phyloP scores from a whole-genome alignment of 1,140 invertebrate genomes.

The Trinorchestia longiramus region DNA sequence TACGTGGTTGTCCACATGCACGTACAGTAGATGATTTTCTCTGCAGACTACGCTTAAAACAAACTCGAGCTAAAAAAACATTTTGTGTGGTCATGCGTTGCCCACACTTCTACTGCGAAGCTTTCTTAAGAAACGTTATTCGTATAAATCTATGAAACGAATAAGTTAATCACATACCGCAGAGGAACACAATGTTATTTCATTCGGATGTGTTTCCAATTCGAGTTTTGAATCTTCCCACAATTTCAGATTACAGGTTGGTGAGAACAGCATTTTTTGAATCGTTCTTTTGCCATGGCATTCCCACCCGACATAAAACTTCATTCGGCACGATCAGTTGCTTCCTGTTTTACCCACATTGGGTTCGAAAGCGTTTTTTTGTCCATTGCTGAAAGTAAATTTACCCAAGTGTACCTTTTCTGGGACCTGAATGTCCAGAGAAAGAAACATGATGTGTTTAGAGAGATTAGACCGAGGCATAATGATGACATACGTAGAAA shows the following conservation, averaged over 20 bases:
- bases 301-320: background rate
- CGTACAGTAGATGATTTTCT: no score
- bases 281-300: background rate
- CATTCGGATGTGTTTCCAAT: no score
- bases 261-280: background rate
- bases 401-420: background rate
- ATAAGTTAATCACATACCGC: no score
- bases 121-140: no score
- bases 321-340: background rate
- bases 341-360: background rate
- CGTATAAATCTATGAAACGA: no score
- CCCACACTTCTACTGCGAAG: no score
- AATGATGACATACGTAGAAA: background rate
- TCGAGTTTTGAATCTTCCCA: background rate
- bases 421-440: background rate
- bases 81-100: no score
- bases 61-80: no score
- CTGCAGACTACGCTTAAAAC: no score
- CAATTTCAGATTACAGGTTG: background rate
- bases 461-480: background rate
- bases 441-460: background rate
- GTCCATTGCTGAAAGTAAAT: background rate
- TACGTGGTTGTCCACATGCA: no score
- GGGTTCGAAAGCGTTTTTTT: background rate
- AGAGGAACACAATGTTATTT: no score